Evolutionary conservation across 1,140 invertebrate genomes (phyloP).

Genomic region (Drosophila pachea): DNA sequence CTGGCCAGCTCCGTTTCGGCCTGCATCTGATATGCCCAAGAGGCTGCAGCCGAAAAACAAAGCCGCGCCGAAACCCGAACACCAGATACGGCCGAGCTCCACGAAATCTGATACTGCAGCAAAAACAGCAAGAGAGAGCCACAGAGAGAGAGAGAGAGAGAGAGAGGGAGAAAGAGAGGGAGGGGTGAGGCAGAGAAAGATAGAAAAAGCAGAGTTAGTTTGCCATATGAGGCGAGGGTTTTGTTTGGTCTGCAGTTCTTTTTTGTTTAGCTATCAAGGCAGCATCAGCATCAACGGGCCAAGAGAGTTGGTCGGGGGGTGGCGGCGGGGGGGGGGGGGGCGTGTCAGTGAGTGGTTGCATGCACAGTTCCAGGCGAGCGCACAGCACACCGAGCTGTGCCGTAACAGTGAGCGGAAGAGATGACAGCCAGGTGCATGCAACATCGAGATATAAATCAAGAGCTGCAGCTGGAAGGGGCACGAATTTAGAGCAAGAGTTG

Average conservation of each 20-base stretch:
- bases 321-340: background rate
- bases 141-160: too few relatives aligned
- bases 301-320: conserved; percentile 2
- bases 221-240: conserved; percentile 57
- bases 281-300: conserved; percentile 29
- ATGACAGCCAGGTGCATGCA: conserved; percentile 45
- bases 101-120: conserved; percentile 69
- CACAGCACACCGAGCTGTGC: conserved; percentile 19
- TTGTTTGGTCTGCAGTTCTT: conserved; percentile 26
- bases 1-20: conserved; percentile 30
- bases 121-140: conserved; percentile 12
- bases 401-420: conserved; percentile 37
- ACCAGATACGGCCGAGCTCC: conserved; percentile 40
- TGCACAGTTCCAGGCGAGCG: conserved; percentile 50
- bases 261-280: conserved; percentile 43
- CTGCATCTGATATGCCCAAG: conserved; percentile 45
- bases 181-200: conserved; percentile 14
- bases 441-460: conserved; percentile 42
- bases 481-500: background rate
- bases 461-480: background rate
- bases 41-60: conserved; percentile 11
- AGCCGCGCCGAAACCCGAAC: conserved; percentile 30
- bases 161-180: too few relatives aligned
- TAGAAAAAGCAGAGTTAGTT: conserved; percentile 28
- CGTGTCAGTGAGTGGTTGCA: background rate